phyloP scores from a whole-genome alignment of 2,113 vertebrate species.

The Epinephelus moara region DNA sequence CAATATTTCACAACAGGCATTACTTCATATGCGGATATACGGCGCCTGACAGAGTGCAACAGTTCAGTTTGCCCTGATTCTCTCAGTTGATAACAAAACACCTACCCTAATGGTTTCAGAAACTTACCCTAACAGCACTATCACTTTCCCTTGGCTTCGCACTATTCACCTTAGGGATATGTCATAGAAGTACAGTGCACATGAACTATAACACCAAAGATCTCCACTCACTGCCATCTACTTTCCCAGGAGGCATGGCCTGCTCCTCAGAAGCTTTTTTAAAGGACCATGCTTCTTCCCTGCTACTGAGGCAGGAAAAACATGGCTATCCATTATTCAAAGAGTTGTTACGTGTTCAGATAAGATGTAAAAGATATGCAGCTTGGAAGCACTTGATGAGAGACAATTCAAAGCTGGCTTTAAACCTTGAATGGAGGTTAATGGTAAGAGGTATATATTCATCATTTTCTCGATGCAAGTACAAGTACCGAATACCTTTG shows the following conservation, averaged over 20 bases:
- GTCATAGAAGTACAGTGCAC: constrained; percentile 5
- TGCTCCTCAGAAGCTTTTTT: constrained; percentile 39
- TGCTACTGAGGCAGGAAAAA: constrained; percentile 42
- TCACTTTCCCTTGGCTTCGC: constrained; percentile 30
- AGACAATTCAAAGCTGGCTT: background rate
- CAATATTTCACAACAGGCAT: constrained; percentile 68
- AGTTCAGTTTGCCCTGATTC: constrained; percentile 62
- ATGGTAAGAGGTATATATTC: background rate
- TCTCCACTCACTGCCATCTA: constrained; percentile 27
- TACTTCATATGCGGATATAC: constrained; percentile 16
- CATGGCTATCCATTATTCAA: constrained; percentile 62
- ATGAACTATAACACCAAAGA: constrained; percentile 23
- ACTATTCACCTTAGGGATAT: constrained; percentile 36
- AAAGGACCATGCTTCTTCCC: constrained; percentile 40
- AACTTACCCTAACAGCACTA: constrained; percentile 33
- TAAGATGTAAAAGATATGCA: constrained; percentile 48
- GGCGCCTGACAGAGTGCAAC: constrained; percentile 15
- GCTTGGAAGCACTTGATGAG: constrained; percentile 29
- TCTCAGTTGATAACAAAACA: constrained; percentile 65
- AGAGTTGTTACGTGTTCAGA: constrained; percentile 45
- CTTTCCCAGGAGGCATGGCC: constrained; percentile 35
- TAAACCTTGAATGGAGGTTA: background rate
- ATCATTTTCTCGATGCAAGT: background rate
- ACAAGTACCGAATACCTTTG: background rate
- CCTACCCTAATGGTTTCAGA: constrained; percentile 55